phyloP scores from a whole-genome alignment of 2,888 invertebrate species.

The Sepioteuthis lessoniana region DNA sequence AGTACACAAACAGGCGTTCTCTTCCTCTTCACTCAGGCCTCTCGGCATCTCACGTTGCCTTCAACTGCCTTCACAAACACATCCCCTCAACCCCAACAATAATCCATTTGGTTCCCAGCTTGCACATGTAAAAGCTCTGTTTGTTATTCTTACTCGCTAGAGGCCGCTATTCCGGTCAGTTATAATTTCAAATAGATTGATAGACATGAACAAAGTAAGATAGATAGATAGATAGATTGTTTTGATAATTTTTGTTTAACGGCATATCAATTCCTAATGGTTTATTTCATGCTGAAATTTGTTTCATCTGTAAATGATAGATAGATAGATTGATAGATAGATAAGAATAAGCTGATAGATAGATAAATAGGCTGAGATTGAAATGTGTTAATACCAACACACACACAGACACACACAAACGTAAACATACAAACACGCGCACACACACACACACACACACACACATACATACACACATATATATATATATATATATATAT shows the following conservation, averaged over 20 bases:
- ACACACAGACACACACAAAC: not conserved
- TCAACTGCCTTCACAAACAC: not conserved
- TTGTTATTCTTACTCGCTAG: not conserved
- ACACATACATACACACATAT: not conserved
- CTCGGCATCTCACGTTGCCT: not conserved
- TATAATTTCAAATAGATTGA: not conserved
- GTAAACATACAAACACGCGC: not conserved
- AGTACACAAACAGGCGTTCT: conserved; percentile 1
- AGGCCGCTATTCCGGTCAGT: not conserved
- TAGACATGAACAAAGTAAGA: not conserved
- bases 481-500: not conserved
- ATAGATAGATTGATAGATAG: no score
- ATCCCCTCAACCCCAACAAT: not conserved
- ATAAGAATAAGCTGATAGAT: no score
- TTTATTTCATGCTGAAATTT: no score
- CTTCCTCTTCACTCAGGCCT: not conserved
- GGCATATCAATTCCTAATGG: no score
- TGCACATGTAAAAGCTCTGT: conserved; percentile 33
- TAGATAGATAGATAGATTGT: no score
- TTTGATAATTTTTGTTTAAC: no score
- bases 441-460: not conserved
- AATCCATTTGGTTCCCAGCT: not conserved
- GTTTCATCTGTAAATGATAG: no score
- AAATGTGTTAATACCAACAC: no score
- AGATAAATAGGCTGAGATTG: no score